Percentiles rank a stretch among this genome's conserved stretches.
Evolutionary conservation across 2,888 invertebrate genomes (phyloP).

Genomic region (Drosophila acutilabella): DNA sequence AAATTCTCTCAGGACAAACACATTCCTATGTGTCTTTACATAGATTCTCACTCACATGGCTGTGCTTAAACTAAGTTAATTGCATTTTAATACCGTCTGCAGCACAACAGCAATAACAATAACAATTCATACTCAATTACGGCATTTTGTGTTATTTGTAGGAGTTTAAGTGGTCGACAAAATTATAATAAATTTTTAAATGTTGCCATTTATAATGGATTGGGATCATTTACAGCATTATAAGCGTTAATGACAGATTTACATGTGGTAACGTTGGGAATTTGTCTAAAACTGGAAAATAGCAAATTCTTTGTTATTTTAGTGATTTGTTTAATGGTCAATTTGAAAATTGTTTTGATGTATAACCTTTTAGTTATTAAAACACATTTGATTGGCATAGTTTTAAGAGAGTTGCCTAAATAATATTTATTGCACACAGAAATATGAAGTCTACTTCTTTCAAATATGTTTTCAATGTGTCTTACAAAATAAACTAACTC

Average conservation of each 20-base stretch:
- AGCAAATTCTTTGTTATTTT: no score
- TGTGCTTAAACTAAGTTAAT: conserved; percentile 38
- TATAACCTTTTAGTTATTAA: no score
- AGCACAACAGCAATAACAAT: conserved; percentile 3
- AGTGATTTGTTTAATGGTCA: no score
- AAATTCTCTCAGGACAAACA: conserved; percentile 31
- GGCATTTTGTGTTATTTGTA: neutral
- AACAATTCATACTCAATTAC: conserved; percentile 7
- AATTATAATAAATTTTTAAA: neutral
- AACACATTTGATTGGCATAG: no score
- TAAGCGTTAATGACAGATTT: neutral
- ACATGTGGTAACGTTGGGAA: neutral
- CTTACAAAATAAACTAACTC: no score
- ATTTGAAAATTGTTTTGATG: no score
- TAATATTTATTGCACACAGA: no score
- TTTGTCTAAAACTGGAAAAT: no score
- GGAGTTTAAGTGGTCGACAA: neutral
- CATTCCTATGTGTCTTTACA: neutral
- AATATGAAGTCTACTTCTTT: no score
- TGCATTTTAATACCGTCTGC: conserved; percentile 26
- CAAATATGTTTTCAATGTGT: neutral
- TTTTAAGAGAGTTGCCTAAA: no score
- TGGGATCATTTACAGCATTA: neutral
- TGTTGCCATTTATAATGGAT: neutral
- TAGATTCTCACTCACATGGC: conserved; percentile 7